phyloP scores from a whole-genome alignment of 2,888 invertebrate genomes.

The Tipula unca region DNA sequence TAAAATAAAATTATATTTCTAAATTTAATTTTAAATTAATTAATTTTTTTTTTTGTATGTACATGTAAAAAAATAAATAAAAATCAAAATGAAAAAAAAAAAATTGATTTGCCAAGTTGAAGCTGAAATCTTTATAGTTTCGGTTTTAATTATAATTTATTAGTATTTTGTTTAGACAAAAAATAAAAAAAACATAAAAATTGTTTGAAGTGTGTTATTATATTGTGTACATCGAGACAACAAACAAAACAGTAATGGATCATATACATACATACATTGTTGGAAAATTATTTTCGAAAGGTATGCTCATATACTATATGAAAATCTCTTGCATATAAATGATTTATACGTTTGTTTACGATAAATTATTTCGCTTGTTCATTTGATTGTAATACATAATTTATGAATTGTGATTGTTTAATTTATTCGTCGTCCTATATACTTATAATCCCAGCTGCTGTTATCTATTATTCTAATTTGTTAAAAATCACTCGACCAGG shows the following conservation, averaged over 20 bases:
- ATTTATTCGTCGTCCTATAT: background rate
- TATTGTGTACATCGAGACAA: background rate
- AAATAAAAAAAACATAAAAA: background rate
- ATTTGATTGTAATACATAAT: background rate
- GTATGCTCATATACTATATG: background rate
- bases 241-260: background rate
- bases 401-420: background rate
- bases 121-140: background rate
- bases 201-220: background rate
- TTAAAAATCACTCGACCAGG: background rate
- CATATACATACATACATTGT: background rate
- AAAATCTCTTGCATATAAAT: background rate
- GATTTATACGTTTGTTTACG: background rate
- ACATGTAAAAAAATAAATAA: background rate
- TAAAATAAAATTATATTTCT: background rate
- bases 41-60: background rate
- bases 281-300: background rate
- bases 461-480: background rate
- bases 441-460: background rate
- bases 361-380: background rate
- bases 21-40: background rate
- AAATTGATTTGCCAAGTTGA: slow-evolving; percentile 10
- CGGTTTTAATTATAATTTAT: slow-evolving; percentile 14
- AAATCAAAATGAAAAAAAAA: background rate
- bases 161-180: background rate